A percentile compares a stretch with the other conserved stretches of the same genome.
These are phyloP conservation scores for Amazona vittata DNA, from an alignment of 2,113 vertebrate genomes.

Conservation along the genomic window DNA sequence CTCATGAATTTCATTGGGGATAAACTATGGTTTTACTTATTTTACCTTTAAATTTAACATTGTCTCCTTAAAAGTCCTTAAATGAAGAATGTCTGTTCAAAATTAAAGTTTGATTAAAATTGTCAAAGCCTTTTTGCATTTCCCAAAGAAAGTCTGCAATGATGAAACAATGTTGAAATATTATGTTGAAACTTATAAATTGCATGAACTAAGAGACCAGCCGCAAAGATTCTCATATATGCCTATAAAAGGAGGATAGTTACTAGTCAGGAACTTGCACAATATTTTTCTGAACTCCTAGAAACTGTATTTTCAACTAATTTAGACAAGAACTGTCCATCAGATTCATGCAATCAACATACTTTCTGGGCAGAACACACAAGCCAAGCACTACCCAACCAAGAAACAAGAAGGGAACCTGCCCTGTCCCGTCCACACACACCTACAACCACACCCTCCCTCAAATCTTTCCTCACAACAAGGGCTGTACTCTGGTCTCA, in stretches of 20 bases:
- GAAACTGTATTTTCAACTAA: neutral
- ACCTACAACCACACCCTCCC: neutral
- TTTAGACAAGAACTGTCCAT: neutral
- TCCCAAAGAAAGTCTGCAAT: neutral
- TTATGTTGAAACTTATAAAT: neutral
- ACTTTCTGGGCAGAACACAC: neutral
- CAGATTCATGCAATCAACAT: neutral
- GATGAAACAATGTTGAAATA: neutral
- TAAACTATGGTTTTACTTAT: neutral
- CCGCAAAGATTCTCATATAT: neutral
- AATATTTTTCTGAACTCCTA: neutral
- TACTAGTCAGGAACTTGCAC: neutral
- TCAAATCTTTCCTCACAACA: neutral
- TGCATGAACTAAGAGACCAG: neutral
- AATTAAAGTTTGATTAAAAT: neutral
- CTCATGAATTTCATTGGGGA: fast-evolving
- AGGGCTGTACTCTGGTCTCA: neutral
- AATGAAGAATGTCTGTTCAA: neutral
- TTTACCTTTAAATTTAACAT: neutral
- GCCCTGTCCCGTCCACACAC: neutral
- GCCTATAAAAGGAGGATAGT: neutral
- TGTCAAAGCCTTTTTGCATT: neutral
- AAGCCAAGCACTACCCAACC: neutral
- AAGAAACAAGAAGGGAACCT: neutral
- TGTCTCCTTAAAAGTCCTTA: neutral